Base-by-base conservation (phyloP, 2,888 invertebrate genomes). In the Drosophila falleni region DNA sequence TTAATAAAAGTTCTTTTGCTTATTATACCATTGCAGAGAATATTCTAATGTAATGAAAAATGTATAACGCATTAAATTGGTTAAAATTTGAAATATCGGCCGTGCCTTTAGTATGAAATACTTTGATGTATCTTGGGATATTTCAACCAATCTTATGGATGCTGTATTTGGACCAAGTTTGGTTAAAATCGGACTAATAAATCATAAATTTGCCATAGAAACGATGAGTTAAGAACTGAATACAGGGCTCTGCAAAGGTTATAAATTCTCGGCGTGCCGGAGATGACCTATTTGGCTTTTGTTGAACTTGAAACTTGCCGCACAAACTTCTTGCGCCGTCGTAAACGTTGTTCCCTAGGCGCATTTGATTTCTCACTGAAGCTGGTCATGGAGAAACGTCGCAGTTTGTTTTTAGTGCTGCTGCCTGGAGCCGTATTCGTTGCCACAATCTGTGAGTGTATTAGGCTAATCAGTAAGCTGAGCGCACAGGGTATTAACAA, bases 381-480 rank as follows among this genome's bases (percentile, higher is more conserved):
- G 41, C 59, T 84, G 31, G 81, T 78, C 71, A 90, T 89, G 44
- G 91, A 90, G 65, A 88, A 88, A 5, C 90, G 89, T n/a, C 92
- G 89, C 15, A 89, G 85, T 66, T 92, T 92, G 29, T 77, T 80
- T 41, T 91, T 89, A 15, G 37, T 86, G 23, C 75, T 70, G 26
- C 87, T 76, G 61, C 84, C 90, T 2, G 82, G 55, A 29, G 86
- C 92, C n/a, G 93, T 93, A 84, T 94, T 94, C 6, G 95, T 95
- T 1, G 95, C 95, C 9, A 96, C 96, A 82, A 97, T 97, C 93
- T 96, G 96, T 0, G 97, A 96, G 91, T 97, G 97, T 71, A 97
- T 95, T 60, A 96, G 93, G 79, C 96, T 96, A 69, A 97, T 93
- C 54, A 95, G 93, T 87, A 96, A 93, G 94, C 96, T 96, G 93